Base-by-base conservation (phyloP, 2,888 invertebrate genomes). In the Lepidochrysops patricia region DNA sequence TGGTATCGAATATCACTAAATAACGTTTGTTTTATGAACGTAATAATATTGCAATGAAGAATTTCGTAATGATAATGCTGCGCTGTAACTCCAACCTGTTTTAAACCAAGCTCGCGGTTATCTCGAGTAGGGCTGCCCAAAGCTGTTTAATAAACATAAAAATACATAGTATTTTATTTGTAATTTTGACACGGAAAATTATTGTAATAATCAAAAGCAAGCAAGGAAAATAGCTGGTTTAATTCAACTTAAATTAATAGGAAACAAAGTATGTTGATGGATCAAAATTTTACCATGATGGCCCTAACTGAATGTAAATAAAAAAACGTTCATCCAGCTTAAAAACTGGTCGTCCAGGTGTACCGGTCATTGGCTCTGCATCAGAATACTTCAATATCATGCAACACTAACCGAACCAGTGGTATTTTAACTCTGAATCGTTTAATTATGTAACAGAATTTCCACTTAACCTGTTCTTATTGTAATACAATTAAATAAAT, bases 1-100 rank as follows among this genome's bases (percentile, higher is more conserved):
- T 34, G 19, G 34, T 58, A 58, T 54, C 29, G 54, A 54, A 54
- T 58, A 34, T 52, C 50, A 50, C 50, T 50, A 58, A 50, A 58
- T 32, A 54, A 54, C 54, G 54, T 32, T 54, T 54, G 54, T 54
- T 54, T 54, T 58, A 58, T 34, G 49, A 26, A 58, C 32, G 49
- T 49, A 58, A 50, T 35, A 35, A 58, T 34, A 52, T 52, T 52
- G 50, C 34, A 58, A 34, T 50, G 58, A 50, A 58, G 34, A 32
- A 50, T 58, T 58, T 58, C 58, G 50, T 58, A 58, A 58, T 58
- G 27, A 57, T 58, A 26, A 34, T 49, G 27, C 50, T 34, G 13
- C 49, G 34, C 50, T 58, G 13, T 13, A 49, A 49, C 50, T 49
- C 13, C 50, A 50, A 49, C 26, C 25, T 26, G 25, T 49, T 34